These are phyloP conservation scores for Brachyopa scutellaris DNA, from an alignment of 2,888 invertebrate species.

Conservation along the genomic window DNA sequence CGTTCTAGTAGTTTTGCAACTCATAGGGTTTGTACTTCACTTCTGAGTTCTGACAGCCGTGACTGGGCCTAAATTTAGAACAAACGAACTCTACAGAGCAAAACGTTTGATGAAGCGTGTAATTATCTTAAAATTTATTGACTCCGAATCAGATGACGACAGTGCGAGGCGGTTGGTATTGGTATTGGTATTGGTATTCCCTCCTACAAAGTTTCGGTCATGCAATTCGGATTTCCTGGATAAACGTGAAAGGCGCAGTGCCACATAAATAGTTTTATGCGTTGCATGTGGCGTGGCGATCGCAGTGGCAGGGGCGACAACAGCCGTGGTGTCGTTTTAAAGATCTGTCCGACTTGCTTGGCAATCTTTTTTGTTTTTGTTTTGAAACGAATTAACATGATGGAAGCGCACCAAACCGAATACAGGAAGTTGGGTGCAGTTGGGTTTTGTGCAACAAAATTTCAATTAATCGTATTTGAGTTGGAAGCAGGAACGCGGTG, in stretches of 20 bases:
- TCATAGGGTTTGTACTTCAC: constrained; percentile 1
- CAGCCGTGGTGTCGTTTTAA: constrained; percentile 11
- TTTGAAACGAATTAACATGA: constrained; percentile 20
- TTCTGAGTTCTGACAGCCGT: constrained; percentile 40
- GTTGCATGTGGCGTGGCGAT: constrained; percentile 14
- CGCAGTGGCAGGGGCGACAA: background rate
- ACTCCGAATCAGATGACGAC: constrained; percentile 44
- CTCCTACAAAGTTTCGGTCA: constrained; percentile 32
- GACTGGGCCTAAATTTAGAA: constrained; percentile 58
- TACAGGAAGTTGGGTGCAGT: constrained; percentile 44
- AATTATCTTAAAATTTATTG: constrained; percentile 69
- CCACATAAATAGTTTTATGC: constrained; percentile 48
- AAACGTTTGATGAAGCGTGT: constrained; percentile 66
- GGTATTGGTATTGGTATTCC: background rate
- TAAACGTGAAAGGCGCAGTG: constrained; percentile 65
- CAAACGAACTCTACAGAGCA: constrained; percentile 14
- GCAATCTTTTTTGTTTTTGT: constrained; percentile 27
- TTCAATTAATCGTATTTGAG: constrained; percentile 47
- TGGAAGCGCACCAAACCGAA: background rate
- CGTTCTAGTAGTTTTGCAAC: background rate
- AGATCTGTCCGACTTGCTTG: constrained; percentile 5
- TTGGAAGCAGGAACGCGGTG: constrained; percentile 23
- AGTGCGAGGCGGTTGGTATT: background rate
- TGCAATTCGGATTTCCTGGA: constrained; percentile 68
- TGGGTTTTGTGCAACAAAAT: constrained; percentile 62